Conservation (phyloP, 2,888 invertebrate species). For the Plebejus argus region DNA sequence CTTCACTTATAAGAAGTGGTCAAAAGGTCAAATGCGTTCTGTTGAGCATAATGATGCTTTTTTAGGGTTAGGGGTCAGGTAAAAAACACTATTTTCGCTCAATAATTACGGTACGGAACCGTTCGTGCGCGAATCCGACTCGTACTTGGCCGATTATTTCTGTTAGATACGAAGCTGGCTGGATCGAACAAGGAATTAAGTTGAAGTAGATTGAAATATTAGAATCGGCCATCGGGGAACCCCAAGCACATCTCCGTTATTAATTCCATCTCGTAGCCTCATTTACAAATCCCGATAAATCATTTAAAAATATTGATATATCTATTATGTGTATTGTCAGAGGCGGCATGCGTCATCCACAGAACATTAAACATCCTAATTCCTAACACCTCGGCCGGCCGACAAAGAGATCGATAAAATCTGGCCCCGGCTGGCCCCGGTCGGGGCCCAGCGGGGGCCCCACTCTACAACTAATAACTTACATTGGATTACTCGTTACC, state of each 20-base stretch:
- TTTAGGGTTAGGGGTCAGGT: no score
- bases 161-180: no score
- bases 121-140: no score
- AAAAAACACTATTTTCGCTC: no score
- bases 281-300: slow-evolving; percentile 43
- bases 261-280: slow-evolving; percentile 2
- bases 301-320: slow-evolving; percentile 65
- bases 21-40: no score
- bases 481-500: slow-evolving; percentile 79
- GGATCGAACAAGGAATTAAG: no score
- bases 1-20: no score
- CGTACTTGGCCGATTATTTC: no score
- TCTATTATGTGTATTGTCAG: slow-evolving; percentile 58
- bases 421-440: slow-evolving; percentile 59
- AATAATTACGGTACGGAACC: no score
- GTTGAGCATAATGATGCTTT: no score
- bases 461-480: slow-evolving; percentile 72
- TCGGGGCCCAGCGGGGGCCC: slow-evolving; percentile 65
- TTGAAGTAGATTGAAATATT: no score
- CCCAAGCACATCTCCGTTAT: background rate
- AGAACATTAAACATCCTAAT: slow-evolving; percentile 78
- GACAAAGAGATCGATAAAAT: slow-evolving; percentile 77
- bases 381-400: slow-evolving; percentile 77
- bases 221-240: no score
- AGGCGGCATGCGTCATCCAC: slow-evolving; percentile 72